Conservation (phyloP, 1,140 invertebrate genomes). For the Saccostrea cuccullata region DNA sequence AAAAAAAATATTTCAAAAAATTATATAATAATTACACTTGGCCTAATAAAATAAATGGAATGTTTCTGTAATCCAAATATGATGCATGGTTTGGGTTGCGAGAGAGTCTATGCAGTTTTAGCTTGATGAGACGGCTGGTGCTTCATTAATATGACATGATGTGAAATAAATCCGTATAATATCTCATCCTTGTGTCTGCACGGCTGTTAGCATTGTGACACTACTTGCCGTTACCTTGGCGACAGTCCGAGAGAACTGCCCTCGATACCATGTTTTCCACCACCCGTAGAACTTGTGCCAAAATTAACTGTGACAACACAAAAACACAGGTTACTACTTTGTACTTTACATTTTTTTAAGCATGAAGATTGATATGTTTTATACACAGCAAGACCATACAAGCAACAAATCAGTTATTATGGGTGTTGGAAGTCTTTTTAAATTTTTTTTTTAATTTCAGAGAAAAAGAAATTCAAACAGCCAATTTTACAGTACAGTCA, state of each 20-base stretch:
- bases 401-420: not conserved
- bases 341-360: no score
- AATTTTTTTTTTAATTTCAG: no score
- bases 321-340: constrained; percentile 27
- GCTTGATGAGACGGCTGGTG: not conserved
- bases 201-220: constrained; percentile 1
- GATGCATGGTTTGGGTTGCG: not conserved
- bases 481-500: not conserved
- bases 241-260: constrained; percentile 52
- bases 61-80: not conserved
- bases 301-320: constrained; percentile 50
- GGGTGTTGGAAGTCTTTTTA: not conserved
- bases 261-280: constrained; percentile 49
- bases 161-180: constrained; percentile 34
- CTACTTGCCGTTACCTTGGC: constrained; percentile 55
- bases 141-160: not conserved
- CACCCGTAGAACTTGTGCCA: constrained; percentile 50
- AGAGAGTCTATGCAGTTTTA: not conserved
- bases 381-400: not conserved
- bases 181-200: constrained; percentile 35
- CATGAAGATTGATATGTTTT: not conserved
- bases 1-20: no score
- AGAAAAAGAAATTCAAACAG: not conserved
- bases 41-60: no score
- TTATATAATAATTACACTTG: no score